phyloP scores from a whole-genome alignment of 2,888 invertebrate genomes.

The Dermolepida albohirtum region DNA sequence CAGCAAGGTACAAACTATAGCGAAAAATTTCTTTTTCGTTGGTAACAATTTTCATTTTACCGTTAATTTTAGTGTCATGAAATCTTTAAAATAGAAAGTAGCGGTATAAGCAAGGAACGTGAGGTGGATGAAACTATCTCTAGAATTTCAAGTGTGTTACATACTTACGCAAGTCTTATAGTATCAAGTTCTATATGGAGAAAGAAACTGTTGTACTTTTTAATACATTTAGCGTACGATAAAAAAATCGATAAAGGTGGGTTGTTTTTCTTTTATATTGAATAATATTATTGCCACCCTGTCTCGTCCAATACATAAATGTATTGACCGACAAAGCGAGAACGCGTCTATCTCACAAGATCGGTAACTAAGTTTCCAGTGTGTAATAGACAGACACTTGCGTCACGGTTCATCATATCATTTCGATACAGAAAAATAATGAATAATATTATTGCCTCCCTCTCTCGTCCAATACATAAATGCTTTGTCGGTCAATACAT shows the following conservation, averaged over 20 bases:
- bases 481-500: too few relatives aligned
- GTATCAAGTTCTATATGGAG: slow-evolving; percentile 67
- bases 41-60: slow-evolving; percentile 12
- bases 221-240: slow-evolving; percentile 68
- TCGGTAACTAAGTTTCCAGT: too few relatives aligned
- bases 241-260: slow-evolving; percentile 65
- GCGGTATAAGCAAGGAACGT: slow-evolving; percentile 63
- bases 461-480: too few relatives aligned
- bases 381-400: too few relatives aligned
- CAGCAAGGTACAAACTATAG: slow-evolving; percentile 49
- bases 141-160: slow-evolving; percentile 70
- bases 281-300: neutral
- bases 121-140: slow-evolving; percentile 71
- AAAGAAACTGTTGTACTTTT: slow-evolving; percentile 67
- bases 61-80: slow-evolving; percentile 53
- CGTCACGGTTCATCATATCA: too few relatives aligned
- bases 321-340: too few relatives aligned
- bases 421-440: too few relatives aligned
- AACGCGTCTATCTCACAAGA: too few relatives aligned
- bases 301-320: too few relatives aligned
- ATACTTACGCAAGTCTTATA: slow-evolving; percentile 69
- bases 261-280: neutral
- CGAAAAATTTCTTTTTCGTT: too few relatives aligned
- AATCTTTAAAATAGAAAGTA: slow-evolving; percentile 63
- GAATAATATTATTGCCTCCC: too few relatives aligned